Base-by-base conservation (phyloP, 2,113 vertebrate genomes). In the Cranoglanis bouderius region DNA sequence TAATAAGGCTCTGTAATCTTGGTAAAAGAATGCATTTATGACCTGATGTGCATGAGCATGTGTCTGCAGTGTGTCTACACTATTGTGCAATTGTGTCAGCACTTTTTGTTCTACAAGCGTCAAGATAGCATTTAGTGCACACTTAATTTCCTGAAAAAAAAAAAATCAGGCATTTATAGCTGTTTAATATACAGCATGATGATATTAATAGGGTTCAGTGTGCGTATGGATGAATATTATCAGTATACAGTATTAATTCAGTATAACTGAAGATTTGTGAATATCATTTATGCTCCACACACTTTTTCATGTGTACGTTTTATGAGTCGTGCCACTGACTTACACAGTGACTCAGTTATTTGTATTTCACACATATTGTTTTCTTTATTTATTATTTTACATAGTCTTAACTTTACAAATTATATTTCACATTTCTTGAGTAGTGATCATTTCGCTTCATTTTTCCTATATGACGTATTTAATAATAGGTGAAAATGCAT, bases 21-120 rank as follows among this genome's bases (percentile, higher is more conserved):
- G 43, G 46, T 19, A 32, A 38, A 18, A 13, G 53, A 59, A 38
- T 82, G 51, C 32, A 38, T 82, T 13, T 24, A 57, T 57, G 8
- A 24, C 32, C 19, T 9, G 16, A 24, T 82, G 80, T 38, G 32
- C 4, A 8, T 40, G n/a, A 18, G 53, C 6, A 16, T 82, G 53
- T 82, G 81, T 24, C 12, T 57, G 51, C 57, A 49, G 32, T 61
- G 59, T 87, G 82, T 77, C 43, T 59, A 53, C 85, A 81, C 61
- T 86, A 83, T 29, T 86, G 51, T 67, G 84, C 67, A 70, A 59
- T 87, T 43, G 53, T 87, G 78, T 87, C 86, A 87, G 77, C 86
- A 87, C 16, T 82, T 81, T 81, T 63, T 9, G 26, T 35, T n/a
- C 14, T 29, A 6, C 70, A 16, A 43, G 14, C 8, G 19, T 46